These are phyloP conservation scores for Ophion ellenae DNA, from an alignment of 2,888 invertebrate species.

Conservation along the genomic window DNA sequence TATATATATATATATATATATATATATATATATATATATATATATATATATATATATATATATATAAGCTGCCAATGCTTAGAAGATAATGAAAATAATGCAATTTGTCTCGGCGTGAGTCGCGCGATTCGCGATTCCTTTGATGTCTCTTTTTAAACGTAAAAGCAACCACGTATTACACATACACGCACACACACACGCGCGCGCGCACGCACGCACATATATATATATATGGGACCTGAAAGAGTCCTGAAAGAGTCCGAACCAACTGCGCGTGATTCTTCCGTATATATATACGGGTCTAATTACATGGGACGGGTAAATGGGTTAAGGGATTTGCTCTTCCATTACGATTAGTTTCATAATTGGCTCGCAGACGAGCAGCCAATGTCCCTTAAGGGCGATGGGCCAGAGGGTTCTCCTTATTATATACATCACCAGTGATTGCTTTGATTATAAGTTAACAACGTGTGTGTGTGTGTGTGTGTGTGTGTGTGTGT, in stretches of 20 bases:
- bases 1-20: too few species aligned
- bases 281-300: constrained; percentile 33
- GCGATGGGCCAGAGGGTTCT: constrained; percentile 35
- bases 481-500: neutral
- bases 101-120: constrained; percentile 55
- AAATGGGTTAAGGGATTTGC: constrained; percentile 71
- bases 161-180: constrained; percentile 35
- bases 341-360: constrained; percentile 70
- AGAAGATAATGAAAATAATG: constrained; percentile 59
- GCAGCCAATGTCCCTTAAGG: constrained; percentile 30
- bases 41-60: too few species aligned
- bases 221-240: constrained; percentile 25
- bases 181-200: constrained; percentile 2
- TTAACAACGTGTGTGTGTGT: constrained; percentile 22
- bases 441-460: constrained; percentile 63
- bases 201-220: neutral
- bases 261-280: constrained; percentile 48
- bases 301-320: constrained; percentile 67
- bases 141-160: constrained; percentile 53
- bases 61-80: neutral
- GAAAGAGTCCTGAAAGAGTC: constrained; percentile 54
- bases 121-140: constrained; percentile 46
- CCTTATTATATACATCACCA: constrained; percentile 17
- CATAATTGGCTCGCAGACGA: constrained; percentile 65
- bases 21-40: too few species aligned